A percentile compares a stretch with the other conserved stretches of the same genome.
These are phyloP conservation scores for Drosophila maculinotata DNA, from an alignment of 2,888 invertebrate species.

Conservation along the genomic window DNA sequence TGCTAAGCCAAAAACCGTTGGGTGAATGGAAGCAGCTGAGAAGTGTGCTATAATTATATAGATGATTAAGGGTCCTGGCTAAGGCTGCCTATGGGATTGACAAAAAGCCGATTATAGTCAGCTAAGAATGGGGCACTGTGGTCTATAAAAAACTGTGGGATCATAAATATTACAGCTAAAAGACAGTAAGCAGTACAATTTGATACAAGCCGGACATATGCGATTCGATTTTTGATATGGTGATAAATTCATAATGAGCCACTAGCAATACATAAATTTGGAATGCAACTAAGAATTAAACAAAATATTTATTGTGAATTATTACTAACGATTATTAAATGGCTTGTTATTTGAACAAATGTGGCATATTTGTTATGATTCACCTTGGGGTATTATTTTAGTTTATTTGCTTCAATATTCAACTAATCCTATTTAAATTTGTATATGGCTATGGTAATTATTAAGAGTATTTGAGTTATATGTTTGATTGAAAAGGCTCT, in stretches of 20 bases:
- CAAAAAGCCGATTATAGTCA: constrained; percentile 25
- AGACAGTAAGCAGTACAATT: constrained; percentile 1
- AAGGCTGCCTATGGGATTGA: constrained; percentile 6
- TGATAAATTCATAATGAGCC: not conserved
- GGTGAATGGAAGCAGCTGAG: constrained; percentile 9
- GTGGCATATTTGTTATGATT: not conserved
- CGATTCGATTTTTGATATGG: constrained; percentile 7
- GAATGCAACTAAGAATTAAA: not conserved
- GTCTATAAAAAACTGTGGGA: constrained; percentile 2
- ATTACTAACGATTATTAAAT: too few species aligned
- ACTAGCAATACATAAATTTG: not conserved
- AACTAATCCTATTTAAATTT: too few species aligned
- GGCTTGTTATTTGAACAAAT: too few species aligned
- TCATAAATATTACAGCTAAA: constrained; percentile 5
- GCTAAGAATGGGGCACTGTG: not conserved
- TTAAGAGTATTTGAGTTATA: too few species aligned
- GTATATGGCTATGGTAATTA: too few species aligned
- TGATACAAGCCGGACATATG: constrained; percentile 14
- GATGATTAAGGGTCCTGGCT: constrained; percentile 3
- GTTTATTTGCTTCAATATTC: too few species aligned
- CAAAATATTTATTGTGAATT: not conserved
- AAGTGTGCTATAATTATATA: constrained; percentile 32
- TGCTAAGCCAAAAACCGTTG: constrained; percentile 44
- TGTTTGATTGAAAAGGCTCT: too few species aligned
- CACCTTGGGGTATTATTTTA: not conserved